phyloP scores from a whole-genome alignment of 1,140 invertebrate genomes.

The Amyelois transitella region DNA sequence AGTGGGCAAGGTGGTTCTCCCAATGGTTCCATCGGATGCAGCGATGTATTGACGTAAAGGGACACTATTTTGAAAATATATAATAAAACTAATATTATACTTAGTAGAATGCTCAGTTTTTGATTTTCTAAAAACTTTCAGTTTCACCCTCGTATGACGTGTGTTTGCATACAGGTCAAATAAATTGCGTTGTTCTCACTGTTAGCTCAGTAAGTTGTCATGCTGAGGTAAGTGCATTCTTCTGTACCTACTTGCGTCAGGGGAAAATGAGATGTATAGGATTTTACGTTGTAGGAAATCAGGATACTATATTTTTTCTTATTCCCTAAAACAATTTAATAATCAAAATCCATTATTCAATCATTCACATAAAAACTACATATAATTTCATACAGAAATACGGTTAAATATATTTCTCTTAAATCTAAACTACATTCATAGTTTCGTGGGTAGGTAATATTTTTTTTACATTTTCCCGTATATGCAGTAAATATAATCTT shows the following conservation, averaged over 20 bases:
- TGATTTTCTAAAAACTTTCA: too few species aligned
- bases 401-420: slow-evolving; percentile 72
- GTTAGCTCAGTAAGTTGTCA: too few species aligned
- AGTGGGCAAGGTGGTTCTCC: too few species aligned
- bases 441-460: slow-evolving; percentile 53
- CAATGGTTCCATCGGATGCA: too few species aligned
- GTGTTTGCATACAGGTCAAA: too few species aligned
- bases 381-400: slow-evolving; percentile 75
- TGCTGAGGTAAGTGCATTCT: too few species aligned
- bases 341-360: slow-evolving; percentile 68
- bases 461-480: slow-evolving; percentile 69
- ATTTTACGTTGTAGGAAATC: slow-evolving; percentile 15
- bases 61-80: too few species aligned
- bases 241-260: neutral
- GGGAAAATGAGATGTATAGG: neutral
- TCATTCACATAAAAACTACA: slow-evolving; percentile 73
- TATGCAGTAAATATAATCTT: slow-evolving; percentile 66
- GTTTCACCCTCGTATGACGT: too few species aligned
- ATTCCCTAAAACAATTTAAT: slow-evolving; percentile 60
- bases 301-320: slow-evolving; percentile 29
- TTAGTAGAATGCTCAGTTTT: too few species aligned
- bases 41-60: too few species aligned
- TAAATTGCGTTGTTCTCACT: too few species aligned
- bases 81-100: too few species aligned
- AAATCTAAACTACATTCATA: slow-evolving; percentile 63